Base-by-base conservation (phyloP, 2,888 invertebrate species). In the Stenoptilia bipunctidactyla region DNA sequence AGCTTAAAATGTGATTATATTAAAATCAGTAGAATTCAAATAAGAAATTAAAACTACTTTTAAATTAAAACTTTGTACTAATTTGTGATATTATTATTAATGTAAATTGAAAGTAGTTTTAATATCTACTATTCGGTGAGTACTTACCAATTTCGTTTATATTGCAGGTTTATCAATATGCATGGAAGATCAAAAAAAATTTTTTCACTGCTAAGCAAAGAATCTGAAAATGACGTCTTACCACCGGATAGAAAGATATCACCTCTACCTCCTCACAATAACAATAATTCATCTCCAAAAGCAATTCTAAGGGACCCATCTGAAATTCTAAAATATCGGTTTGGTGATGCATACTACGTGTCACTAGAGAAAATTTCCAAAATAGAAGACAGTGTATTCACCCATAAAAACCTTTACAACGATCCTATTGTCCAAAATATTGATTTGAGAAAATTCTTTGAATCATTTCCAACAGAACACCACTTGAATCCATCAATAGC, bases 101-200 rank as follows among this genome's bases (percentile, higher is more conserved):
- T 39, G 39, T 39, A 38, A 34, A 39, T 39, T 34, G 34, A 39
- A 39, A 34, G 33, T 34, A 39, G 39, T 39, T 39, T 39, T 39
- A 39, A 39, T 39, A 34, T 39, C 33, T 34, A 33, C 34, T 34
- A 39, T 33, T 39, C 39, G 34, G 39, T 39, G 34, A 39, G 39
- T 39, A 39, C 39, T 39, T 39, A 39, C 39, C 39, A 39, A 39
- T 39, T 39, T 39, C 39, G 38, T 38, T 38, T 38, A 38, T 38
- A 27, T 38, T 38, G 38, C 38, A 39, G 39, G 39, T 39, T 39
- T 34, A 39, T 39, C 34, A 39, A 39, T 39, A 39, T 39, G 39
- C 33, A 39, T 39, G 39, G 33, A 34, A 39, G 39, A 39, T 39
- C 34, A 34, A 39, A 39, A 39, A 33, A 39, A 39, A 39, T 34